Base-by-base conservation (phyloP, 2,888 invertebrate species). In the Lapara coniferarum region DNA sequence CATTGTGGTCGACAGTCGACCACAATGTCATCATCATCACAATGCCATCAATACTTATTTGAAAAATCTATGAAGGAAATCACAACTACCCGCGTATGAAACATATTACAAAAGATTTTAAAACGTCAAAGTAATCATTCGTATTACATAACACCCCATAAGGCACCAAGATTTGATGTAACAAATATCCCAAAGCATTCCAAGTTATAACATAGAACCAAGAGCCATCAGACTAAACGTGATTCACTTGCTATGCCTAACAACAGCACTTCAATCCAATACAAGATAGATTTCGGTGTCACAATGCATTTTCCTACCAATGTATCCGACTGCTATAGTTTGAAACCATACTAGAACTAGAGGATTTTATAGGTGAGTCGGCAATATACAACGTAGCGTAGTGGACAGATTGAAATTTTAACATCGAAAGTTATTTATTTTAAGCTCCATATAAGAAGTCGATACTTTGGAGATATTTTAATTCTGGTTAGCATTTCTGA, bases 251-350 rank as follows among this genome's bases (percentile, higher is more conserved):
- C 63, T 10, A 63, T 49, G 16, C 12, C 19, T 7, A 12, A 25
- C 57, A 57, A 56, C 16, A 53, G 10, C 57, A 57, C 57, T 57
- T 14, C 63, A 13, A 63, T 19, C 63, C 19, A 12, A 57, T 49
- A 16, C 63, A 63, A 46, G 46, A 63, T 63, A 49, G 46, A 19
- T 46, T 63, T 59, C 58, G 2, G 19, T 16, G 58, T n/a, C n/a
- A 16, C 44, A 46, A 57, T 57, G 30, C 57, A 46, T 63, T 63
- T 63, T 16, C 44, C 10, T 10, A 63, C 16, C 46, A 63, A 16
- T 63, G 16, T 46, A 16, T 63, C 44, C 46, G 10, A 46, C 19
- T 46, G 12, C 10, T 12, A 12, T 3, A 19, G 16, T 56, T 14
- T n/a, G 13, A 57, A 14, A 13, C 10, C 19, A 55, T 0, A 4